A percentile compares a stretch with the other conserved stretches of the same genome.
Evolutionary conservation across 2,113 vertebrate species (phyloP).

Genomic region (Vimba vimba): DNA sequence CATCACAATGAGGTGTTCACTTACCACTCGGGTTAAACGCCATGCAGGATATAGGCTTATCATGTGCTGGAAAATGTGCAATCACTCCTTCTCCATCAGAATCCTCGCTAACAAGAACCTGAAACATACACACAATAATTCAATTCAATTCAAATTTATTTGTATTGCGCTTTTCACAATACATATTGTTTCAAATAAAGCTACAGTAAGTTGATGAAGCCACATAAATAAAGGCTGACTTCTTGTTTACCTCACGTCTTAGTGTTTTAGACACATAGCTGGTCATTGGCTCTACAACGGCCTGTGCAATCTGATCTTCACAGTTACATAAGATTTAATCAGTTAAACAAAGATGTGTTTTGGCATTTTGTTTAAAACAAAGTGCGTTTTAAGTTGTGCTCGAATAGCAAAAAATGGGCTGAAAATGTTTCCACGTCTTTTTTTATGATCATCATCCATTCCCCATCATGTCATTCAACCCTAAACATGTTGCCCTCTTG

Average conservation of each 20-base stretch:
- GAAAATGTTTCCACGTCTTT: not conserved
- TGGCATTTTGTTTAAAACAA: conserved; percentile 50
- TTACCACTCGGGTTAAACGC: conserved; percentile 97
- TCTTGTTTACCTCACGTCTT: conserved; percentile 44
- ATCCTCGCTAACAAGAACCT: conserved; percentile 96
- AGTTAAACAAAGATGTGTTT: conserved; percentile 34
- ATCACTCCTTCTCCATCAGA: conserved; percentile 94
- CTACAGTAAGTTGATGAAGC: conserved; percentile 29
- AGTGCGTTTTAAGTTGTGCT: conserved; percentile 26
- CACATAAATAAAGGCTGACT: conserved; percentile 29
- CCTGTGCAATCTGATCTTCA: conserved; percentile 35
- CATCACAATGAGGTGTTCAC: conserved; percentile 56
- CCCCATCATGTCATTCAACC: not conserved
- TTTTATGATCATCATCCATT: conserved; percentile 22
- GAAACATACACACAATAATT: conserved; percentile 55
- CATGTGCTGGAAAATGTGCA: conserved; percentile 97
- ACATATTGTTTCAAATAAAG: too few species aligned
- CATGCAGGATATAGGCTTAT: conserved; percentile 99
- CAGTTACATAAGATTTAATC: conserved; percentile 35
- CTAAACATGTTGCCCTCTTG: not conserved
- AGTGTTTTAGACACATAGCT: conserved; percentile 34
- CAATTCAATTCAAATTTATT: too few species aligned
- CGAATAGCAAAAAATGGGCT: conserved; percentile 26
- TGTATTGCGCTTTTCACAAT: too few species aligned
- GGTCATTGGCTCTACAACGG: conserved; percentile 27